Conservation (phyloP, 2,797 vertebrate species). For the Botia almorhae region DNA sequence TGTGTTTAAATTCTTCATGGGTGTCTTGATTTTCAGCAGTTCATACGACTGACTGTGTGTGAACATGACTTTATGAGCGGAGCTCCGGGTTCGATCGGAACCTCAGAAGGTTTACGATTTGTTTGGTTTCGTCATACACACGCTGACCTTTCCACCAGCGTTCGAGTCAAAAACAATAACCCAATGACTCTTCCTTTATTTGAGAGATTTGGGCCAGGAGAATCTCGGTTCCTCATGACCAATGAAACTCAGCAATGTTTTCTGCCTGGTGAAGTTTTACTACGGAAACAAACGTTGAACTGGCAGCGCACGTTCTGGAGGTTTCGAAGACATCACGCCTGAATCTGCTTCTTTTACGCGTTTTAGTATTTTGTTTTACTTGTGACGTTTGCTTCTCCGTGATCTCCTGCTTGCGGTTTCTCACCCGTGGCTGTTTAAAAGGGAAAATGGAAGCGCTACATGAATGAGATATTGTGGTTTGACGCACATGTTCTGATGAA, state of each 20-base stretch:
- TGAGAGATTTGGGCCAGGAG: not conserved
- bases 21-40: too few species aligned
- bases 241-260: not conserved
- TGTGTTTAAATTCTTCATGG: too few species aligned
- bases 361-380: constrained; percentile 49
- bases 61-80: too few species aligned
- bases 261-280: not conserved
- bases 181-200: not conserved
- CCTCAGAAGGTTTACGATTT: not conserved
- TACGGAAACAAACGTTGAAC: not conserved
- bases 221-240: not conserved
- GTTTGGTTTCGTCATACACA: not conserved
- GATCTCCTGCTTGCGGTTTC: constrained; percentile 38
- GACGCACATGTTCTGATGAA: constrained; percentile 66
- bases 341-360: constrained; percentile 27
- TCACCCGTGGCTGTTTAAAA: constrained; percentile 61
- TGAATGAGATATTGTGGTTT: constrained; percentile 63
- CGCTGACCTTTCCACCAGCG: too few species aligned
- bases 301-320: too few species aligned
- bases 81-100: too few species aligned
- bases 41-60: too few species aligned
- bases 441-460: constrained; percentile 60
- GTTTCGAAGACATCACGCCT: constrained; percentile 1
- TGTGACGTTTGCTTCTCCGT: constrained; percentile 59
- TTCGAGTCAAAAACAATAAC: not conserved